Conservation (phyloP, 2,797 vertebrate genomes). For the Alcedo quadribrachys region DNA sequence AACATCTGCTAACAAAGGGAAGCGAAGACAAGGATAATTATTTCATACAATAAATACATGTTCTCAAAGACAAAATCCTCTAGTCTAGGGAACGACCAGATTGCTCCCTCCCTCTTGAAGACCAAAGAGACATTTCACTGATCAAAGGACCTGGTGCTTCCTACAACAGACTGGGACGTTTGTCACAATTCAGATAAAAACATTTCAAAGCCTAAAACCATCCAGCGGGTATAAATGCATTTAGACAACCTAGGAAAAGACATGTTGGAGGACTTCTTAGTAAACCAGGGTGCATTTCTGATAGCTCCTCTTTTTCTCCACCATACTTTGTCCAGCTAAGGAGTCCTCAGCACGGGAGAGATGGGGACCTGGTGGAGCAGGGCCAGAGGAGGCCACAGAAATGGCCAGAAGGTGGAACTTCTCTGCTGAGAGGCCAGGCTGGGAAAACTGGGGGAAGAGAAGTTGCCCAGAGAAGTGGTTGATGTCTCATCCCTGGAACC, state of each 20-base stretch:
- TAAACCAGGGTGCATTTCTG: background rate
- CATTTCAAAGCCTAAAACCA: conserved; percentile 1
- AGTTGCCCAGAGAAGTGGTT: background rate
- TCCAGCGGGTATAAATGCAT: background rate
- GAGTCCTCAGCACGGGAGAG: background rate
- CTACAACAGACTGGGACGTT: background rate
- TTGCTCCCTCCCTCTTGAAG: background rate
- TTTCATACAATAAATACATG: background rate
- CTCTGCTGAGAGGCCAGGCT: background rate
- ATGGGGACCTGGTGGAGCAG: background rate
- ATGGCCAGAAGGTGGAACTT: background rate
- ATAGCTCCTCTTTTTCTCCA: background rate
- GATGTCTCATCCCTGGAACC: background rate
- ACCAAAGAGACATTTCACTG: background rate
- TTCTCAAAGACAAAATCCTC: conserved; percentile 10
- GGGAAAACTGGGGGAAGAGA: background rate
- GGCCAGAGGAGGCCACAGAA: background rate
- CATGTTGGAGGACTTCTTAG: background rate
- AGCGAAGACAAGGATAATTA: background rate
- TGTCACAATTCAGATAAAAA: conserved; percentile 3
- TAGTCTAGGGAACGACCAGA: background rate
- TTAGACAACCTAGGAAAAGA: background rate
- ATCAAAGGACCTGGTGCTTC: conserved; percentile 14
- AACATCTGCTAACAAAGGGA: background rate
- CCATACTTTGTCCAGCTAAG: background rate